These are phyloP conservation scores for Catharus bicknelli DNA, from an alignment of 2,113 vertebrate species.

Conservation along the genomic window DNA sequence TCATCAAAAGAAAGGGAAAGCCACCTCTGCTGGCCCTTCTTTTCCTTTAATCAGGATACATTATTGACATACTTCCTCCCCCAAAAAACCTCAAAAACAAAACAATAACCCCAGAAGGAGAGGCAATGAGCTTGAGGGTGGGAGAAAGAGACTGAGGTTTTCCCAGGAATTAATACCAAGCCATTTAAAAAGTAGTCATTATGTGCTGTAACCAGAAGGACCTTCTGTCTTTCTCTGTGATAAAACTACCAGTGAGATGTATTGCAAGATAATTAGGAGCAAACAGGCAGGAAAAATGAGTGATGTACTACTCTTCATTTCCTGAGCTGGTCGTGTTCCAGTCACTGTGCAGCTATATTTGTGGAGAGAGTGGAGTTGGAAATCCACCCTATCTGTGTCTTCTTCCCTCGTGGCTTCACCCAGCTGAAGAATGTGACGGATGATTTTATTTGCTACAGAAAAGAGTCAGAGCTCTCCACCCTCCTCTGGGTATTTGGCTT, in stretches of 20 bases:
- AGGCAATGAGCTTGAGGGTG: background rate
- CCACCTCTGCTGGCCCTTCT: background rate
- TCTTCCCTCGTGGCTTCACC: background rate
- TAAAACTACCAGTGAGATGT: conserved; percentile 22
- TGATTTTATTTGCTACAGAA: background rate
- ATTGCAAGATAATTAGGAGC: conserved; percentile 45
- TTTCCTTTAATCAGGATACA: background rate
- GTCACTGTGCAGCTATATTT: background rate
- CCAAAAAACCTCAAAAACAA: background rate
- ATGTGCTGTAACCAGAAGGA: conserved; percentile 12
- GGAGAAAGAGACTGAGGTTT: background rate
- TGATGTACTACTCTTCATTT: conserved; percentile 27
- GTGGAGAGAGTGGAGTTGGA: background rate
- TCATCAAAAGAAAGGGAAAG: background rate
- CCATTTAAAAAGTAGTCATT: conserved; percentile 24
- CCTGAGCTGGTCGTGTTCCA: background rate
- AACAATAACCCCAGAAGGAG: background rate
- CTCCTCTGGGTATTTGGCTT: background rate
- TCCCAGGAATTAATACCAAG: conserved; percentile 7
- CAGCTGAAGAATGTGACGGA: background rate
- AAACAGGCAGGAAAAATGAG: conserved; percentile 47
- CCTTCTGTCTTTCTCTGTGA: conserved; percentile 37
- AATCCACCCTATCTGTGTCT: background rate
- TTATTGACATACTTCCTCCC: background rate
- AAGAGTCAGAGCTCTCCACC: background rate